These are phyloP conservation scores for Pteria penguin DNA, from an alignment of 2,888 invertebrate species.

Conservation along the genomic window DNA sequence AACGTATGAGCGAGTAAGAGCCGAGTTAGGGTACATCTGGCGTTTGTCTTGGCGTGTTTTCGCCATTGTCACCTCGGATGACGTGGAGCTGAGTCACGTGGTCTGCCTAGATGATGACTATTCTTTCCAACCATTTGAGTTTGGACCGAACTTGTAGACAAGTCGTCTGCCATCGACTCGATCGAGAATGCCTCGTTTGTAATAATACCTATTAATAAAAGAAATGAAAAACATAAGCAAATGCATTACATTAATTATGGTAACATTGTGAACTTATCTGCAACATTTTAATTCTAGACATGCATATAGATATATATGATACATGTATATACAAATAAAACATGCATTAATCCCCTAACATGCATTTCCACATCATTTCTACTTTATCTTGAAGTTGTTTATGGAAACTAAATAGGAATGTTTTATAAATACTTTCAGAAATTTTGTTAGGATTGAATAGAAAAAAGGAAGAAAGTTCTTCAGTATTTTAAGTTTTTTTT, in stretches of 20 bases:
- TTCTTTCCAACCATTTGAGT: constrained; percentile 61
- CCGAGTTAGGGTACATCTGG: neutral
- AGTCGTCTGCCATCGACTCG: constrained; percentile 74
- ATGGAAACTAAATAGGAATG: too few relatives aligned
- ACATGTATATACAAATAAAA: too few relatives aligned
- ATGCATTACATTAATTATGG: neutral
- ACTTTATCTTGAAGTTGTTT: too few relatives aligned
- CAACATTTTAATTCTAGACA: too few relatives aligned
- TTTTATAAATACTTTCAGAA: too few relatives aligned
- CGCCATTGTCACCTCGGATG: neutral
- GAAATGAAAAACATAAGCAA: neutral
- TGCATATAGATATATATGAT: too few relatives aligned
- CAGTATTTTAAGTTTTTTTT: too few relatives aligned
- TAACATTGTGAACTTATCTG: neutral
- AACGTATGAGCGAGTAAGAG: too few relatives aligned
- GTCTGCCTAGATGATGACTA: constrained; percentile 2
- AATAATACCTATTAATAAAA: constrained; percentile 71
- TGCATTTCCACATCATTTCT: too few relatives aligned
- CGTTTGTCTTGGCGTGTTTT: neutral
- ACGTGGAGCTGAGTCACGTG: neutral
- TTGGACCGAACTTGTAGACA: constrained; percentile 73
- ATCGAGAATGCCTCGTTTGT: constrained; percentile 75
- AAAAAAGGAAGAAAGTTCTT: too few relatives aligned
- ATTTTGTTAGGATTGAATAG: too few relatives aligned
- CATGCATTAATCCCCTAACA: too few relatives aligned